Base-by-base conservation (phyloP, 1,140 invertebrate genomes). In the Lepidotrigona ventralis region DNA sequence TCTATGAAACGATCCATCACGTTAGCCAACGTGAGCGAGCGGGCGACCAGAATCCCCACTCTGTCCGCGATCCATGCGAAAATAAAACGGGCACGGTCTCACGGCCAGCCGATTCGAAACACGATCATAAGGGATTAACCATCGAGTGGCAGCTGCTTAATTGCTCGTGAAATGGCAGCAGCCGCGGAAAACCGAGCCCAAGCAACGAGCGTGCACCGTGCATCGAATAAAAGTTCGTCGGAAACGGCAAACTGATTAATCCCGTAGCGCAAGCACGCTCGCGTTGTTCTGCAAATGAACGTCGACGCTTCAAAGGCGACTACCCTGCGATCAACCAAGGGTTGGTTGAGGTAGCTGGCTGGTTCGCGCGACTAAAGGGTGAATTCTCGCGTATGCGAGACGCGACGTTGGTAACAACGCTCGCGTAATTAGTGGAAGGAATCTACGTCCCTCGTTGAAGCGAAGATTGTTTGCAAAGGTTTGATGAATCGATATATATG, bases 281-380 rank as follows among this genome's bases (percentile, higher is more conserved):
- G 56, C 33, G 73, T 60, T 60, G 56, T 75, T 60, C 46, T 15
- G 66, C 71, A 86, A 86, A 86, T 58, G 76, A 86, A 78, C 76
- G 69, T 60, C 33, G 56, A 23, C 21, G 53, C 64, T 85, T 86
- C 83, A 85, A 85, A 86, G 83, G 51, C 64, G 60, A 19, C n/a
- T 21, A 23, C n/a, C n/a, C 29, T 29, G 33, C 85, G 76, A 86
- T 80, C 77, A n/a, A 11, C 12, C 58, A 14, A 23, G 39, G 23
- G 23, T 60, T 23, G 23, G 3, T 60, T n/a, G 53, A 64, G 58
- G 15, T 29, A 6, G n/a, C 26, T 66, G 29, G 29, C 8, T 66
- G 29, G 17, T 2, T 66, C 17, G 8, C 29, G 29, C 17, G 17
- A 33, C 8, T 19, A 33, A 66, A 66, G 8, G 2, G 8, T 9